Percentiles rank a stretch among this genome's conserved stretches.
phyloP scores from a whole-genome alignment of 2,113 vertebrate genomes.

The Cervus canadensis region DNA sequence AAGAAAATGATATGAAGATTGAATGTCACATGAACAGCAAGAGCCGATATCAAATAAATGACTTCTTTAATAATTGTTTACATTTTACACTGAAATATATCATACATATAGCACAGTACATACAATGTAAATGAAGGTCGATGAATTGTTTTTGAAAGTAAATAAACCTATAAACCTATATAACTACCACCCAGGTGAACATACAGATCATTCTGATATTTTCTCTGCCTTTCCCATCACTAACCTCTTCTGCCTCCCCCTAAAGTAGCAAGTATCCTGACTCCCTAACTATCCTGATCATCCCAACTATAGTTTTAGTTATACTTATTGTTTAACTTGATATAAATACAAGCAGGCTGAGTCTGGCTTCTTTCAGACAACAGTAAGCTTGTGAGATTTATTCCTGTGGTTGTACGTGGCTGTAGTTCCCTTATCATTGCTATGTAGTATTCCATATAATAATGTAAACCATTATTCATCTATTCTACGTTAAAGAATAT shows the following conservation, averaged over 20 bases:
- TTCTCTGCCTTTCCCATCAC: not conserved
- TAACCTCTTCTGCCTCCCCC: not conserved
- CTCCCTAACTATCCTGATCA: not conserved
- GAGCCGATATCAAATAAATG: not conserved
- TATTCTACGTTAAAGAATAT: not conserved
- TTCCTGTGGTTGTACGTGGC: not conserved
- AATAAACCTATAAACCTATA: not conserved
- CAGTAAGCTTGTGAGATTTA: not conserved
- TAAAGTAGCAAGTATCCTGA: not conserved
- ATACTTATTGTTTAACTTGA: not conserved
- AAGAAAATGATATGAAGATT: not conserved
- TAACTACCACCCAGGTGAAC: not conserved
- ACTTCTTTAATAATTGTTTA: not conserved
- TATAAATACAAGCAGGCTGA: not conserved
- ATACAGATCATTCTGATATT: not conserved
- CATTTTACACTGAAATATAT: not conserved
- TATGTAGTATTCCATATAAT: not conserved
- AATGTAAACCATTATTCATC: not conserved
- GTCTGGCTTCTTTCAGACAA: not conserved
- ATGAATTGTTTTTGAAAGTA: not conserved
- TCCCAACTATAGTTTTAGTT: not conserved
- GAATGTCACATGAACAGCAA: not conserved
- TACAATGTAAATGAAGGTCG: not conserved
- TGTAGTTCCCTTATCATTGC: not conserved
- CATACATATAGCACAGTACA: not conserved